Base-by-base conservation (phyloP, 2,113 vertebrate genomes). In the Nesogale talazaci region DNA sequence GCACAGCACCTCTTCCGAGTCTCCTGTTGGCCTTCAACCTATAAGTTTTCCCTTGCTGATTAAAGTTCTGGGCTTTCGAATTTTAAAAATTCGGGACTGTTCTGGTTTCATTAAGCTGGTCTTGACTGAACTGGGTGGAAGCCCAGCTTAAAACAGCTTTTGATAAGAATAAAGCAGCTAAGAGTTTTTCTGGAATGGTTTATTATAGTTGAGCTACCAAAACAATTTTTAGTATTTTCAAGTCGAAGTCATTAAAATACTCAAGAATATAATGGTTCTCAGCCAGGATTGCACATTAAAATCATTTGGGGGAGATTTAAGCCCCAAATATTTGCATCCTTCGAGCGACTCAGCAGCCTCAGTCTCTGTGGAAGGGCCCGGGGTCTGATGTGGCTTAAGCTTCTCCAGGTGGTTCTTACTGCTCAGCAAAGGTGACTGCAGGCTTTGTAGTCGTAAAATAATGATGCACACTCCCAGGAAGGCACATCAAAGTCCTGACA, bases 161-260 rank as follows among this genome's bases (percentile, higher is more conserved):
- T 95, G 79, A 20, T 90, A 84, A 88, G 34, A 92, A 75, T 77
- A n/a, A 83, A 0, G 86, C 29, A 95, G 57, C 29, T 94, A 72
- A 95, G 86, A 94, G 83, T 90, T 90, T 83, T 65, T 93, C 31
- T 91, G 19, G 69, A 85, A 23, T 92, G 29, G 57, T 80, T 93
- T 63, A 36, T 40, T 92, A 80, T 61, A 6, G 76, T 22, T 59
- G 42, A 93, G n/a, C 20, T 80, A 42, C 89, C 56, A 92, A 83
- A 87, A 46, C 22, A 79, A 46, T 40, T 93, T 80, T 40, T 95
- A 74, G 59, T 25, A 83, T 97, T 95, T 91, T 38, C 70, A 91
- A 96, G 77, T 80, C 38, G 72, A 84, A 87, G 65, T 57, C 79
- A 29, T 85, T 86, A 86, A 95, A 90, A 90, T 92, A 90, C 79